Evolutionary conservation across 2,113 vertebrate species (phyloP).

Genomic region (Actenoides hombroni): DNA sequence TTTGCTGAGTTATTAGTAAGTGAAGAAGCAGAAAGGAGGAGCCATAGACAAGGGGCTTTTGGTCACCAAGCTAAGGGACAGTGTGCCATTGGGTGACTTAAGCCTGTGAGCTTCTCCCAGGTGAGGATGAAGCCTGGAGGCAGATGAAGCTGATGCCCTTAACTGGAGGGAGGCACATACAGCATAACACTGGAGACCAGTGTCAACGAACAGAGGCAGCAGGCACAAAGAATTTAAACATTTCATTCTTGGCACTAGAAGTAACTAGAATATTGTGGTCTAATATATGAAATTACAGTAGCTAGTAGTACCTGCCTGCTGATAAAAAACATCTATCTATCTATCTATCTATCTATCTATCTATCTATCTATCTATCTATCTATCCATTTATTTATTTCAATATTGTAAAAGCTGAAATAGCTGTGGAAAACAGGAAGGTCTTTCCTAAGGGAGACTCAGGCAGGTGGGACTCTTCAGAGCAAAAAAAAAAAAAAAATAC

Average conservation of each 20-base stretch:
- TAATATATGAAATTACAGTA: background rate
- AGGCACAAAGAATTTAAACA: background rate
- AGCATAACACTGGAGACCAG: background rate
- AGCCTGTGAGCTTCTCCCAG: background rate
- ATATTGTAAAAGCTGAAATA: background rate
- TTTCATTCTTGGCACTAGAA: background rate
- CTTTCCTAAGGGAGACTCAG: background rate
- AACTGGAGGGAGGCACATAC: rapidly evolving
- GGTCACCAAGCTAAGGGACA: background rate
- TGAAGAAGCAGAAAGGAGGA: background rate
- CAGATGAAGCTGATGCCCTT: background rate
- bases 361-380: no score
- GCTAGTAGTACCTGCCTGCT: background rate
- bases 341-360: no score
- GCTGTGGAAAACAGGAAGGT: background rate
- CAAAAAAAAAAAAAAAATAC: background rate
- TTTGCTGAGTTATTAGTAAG: background rate
- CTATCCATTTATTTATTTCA: no score
- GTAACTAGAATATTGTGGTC: background rate
- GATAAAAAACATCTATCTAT: background rate
- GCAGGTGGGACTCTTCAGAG: background rate
- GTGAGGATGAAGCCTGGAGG: background rate
- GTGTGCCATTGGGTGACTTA: background rate
- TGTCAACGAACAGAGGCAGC: background rate
- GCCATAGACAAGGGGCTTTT: background rate